Evolutionary conservation across 2,888 invertebrate genomes (phyloP).

Genomic region (Cephus sareptanus): DNA sequence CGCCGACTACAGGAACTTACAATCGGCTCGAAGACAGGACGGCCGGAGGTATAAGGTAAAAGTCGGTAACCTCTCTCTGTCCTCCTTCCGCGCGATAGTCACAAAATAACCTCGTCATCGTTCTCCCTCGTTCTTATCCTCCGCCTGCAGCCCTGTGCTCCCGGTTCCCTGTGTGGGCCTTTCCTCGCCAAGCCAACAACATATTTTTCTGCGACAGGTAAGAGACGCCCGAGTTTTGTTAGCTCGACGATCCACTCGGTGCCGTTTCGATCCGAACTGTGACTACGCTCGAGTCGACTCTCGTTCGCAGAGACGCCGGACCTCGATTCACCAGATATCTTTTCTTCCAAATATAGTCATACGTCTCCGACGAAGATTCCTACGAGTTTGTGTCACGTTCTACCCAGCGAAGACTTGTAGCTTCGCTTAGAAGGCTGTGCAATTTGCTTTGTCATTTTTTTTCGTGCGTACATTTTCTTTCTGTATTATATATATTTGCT

Average conservation of each 20-base stretch:
- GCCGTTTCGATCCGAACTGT: background rate
- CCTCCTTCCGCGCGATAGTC: background rate
- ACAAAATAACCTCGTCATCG: background rate
- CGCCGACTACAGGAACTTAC: background rate
- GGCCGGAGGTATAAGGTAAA: background rate
- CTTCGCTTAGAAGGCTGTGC: background rate
- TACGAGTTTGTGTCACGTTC: background rate
- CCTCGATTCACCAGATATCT: slow-evolving; percentile 14
- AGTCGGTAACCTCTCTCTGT: slow-evolving; percentile 5
- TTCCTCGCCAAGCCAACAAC: background rate
- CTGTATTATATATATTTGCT: background rate
- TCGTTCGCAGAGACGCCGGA: background rate
- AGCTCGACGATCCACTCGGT: background rate
- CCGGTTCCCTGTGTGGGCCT: background rate
- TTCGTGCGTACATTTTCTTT: background rate
- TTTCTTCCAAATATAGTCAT: slow-evolving; percentile 22
- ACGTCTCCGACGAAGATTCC: slow-evolving; percentile 1
- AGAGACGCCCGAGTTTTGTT: too few relatives aligned
- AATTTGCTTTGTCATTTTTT: background rate
- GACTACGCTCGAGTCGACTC: background rate
- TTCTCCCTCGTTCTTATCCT: background rate
- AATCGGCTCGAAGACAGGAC: background rate
- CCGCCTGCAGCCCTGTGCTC: background rate
- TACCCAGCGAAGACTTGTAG: background rate
- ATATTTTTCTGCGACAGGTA: background rate